phyloP scores from a whole-genome alignment of 1,140 invertebrate species.

The Aporrectodea caliginosa region DNA sequence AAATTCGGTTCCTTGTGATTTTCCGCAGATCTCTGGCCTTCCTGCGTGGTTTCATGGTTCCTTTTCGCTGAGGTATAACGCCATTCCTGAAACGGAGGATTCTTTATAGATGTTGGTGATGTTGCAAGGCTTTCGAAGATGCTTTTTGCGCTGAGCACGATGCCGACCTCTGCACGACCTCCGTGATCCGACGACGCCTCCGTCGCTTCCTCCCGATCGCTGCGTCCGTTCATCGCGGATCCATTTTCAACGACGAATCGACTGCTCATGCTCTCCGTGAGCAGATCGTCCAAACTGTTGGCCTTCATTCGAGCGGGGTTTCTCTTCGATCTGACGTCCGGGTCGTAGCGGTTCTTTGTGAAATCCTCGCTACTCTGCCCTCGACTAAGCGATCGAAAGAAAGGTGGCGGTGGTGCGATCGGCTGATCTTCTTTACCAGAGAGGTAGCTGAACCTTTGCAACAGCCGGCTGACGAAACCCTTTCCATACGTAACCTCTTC shows the following conservation, averaged over 20 bases:
- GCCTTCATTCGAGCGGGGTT: background rate
- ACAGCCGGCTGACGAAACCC: background rate
- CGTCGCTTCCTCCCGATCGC: background rate
- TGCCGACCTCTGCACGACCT: background rate
- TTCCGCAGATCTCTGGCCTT: too few relatives aligned
- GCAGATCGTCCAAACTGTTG: background rate
- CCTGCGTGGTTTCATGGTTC: too few relatives aligned
- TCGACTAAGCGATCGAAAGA: background rate
- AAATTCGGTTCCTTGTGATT: background rate
- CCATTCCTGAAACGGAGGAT: background rate
- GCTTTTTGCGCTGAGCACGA: background rate
- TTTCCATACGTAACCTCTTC: slow-evolving; percentile 13
- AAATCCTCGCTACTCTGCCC: background rate
- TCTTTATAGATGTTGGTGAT: background rate
- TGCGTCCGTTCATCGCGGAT: too few relatives aligned
- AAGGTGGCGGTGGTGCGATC: background rate
- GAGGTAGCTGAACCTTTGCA: slow-evolving; percentile 2
- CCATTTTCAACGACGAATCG: background rate
- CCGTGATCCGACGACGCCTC: background rate
- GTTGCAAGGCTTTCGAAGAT: background rate
- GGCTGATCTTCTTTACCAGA: background rate
- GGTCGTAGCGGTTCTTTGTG: background rate
- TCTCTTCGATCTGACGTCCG: background rate
- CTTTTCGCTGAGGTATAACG: background rate
- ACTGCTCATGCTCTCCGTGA: background rate